phyloP scores from a whole-genome alignment of 2,888 invertebrate species.

The Agrochola litura region DNA sequence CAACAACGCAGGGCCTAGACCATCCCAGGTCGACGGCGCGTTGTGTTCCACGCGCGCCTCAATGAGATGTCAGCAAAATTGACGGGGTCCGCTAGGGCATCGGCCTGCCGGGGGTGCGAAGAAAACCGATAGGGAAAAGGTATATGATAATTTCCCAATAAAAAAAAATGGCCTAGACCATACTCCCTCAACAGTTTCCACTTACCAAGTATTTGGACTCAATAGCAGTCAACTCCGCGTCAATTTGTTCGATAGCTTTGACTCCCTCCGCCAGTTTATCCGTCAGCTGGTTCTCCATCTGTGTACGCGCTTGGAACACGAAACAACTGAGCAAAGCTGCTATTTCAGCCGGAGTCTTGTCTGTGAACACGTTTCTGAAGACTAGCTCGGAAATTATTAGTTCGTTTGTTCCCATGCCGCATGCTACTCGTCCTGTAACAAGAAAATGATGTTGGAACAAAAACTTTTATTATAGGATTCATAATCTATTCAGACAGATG shows the following conservation, averaged over 20 bases:
- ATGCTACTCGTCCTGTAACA: constrained; percentile 81
- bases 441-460: background rate
- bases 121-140: too few relatives aligned
- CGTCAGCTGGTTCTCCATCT: constrained; percentile 90
- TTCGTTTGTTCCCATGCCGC: constrained; percentile 92
- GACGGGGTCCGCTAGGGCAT: too few relatives aligned
- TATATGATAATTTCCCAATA: too few relatives aligned
- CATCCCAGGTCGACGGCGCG: too few relatives aligned
- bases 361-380: constrained; percentile 96
- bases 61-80: too few relatives aligned
- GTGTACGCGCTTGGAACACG: constrained; percentile 96
- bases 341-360: constrained; percentile 96
- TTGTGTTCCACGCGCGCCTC: too few relatives aligned
- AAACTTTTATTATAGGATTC: background rate
- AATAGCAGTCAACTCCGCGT: constrained; percentile 91
- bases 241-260: constrained; percentile 92
- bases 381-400: constrained; percentile 98
- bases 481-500: background rate
- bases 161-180: too few relatives aligned
- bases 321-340: constrained; percentile 98
- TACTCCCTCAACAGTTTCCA: background rate
- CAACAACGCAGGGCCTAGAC: background rate
- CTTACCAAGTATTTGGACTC: constrained; percentile 92
- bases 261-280: constrained; percentile 92
- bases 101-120: too few relatives aligned